Conservation (phyloP, 2,113 vertebrate genomes). For the Turdus rufiventris region DNA sequence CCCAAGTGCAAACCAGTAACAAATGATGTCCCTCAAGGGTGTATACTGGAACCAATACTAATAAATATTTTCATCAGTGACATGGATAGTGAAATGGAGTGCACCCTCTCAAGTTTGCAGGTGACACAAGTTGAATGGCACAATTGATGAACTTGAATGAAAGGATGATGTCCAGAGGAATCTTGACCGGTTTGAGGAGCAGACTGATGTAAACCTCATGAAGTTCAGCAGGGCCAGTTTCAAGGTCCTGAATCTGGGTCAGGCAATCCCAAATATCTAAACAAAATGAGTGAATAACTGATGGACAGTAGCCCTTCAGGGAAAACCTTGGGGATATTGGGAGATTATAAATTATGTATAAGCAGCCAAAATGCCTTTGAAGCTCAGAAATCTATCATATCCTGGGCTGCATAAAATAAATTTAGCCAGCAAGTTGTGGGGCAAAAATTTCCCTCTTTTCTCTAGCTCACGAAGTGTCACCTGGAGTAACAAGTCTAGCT, state of each 20-base stretch:
- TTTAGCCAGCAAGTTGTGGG: background rate
- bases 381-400: background rate
- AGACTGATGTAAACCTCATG: background rate
- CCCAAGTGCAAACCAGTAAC: background rate
- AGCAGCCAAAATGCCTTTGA: rapidly evolving
- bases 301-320: background rate
- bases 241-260: background rate
- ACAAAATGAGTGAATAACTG: background rate
- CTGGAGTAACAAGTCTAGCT: background rate
- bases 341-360: background rate
- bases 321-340: background rate
- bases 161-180: background rate
- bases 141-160: background rate
- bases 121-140: background rate
- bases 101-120: background rate
- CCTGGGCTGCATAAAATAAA: background rate
- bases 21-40: background rate
- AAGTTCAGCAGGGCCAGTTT: background rate
- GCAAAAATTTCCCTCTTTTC: background rate
- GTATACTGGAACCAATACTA: background rate
- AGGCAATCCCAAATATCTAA: background rate
- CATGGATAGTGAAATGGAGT: background rate
- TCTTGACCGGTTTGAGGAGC: background rate
- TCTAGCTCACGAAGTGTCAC: background rate
- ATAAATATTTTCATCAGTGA: background rate